Evolutionary conservation across 1,140 invertebrate species (phyloP), one percentile per base, ranked within the genome.

Genomic region (Sinella curviseta): DNA sequence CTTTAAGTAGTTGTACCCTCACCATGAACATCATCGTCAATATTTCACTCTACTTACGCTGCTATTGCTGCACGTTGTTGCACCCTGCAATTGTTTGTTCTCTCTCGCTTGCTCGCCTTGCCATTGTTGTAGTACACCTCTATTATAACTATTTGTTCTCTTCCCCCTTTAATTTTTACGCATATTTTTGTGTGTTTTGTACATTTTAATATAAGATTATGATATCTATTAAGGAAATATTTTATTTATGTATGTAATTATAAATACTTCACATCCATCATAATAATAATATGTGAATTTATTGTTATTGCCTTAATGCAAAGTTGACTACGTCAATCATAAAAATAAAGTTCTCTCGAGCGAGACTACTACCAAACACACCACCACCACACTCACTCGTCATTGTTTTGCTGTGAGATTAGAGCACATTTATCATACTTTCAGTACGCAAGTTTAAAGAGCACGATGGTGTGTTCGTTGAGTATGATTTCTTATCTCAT

Each of bases 221-320:
- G 2, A 33, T 70, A 33, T 70, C 65, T 70, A 70, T 70, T 70
- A 33, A 70, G 65, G 65, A 70, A 70, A 70, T 33, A 70, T 70
- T 70, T 31, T 70, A 70, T 70, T 70, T 70, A 70, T 70, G 65
- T n/a, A 4, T 65, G 24, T 70, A 70, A 70, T 70, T 70, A 70
- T 70, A 70, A 70, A 70, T 70, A 70, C 65, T 31, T 31, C 65
- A 33, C 26, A 70, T 65, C 16, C 57, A 65, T 65, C 24, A 65
- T 65, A 65, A n/a, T 65, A 65, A 65, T 65, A 65, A 65, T 26
- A 65, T 31, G 65, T 33, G 65, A 70, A 30, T 70, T 70, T 70
- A 70, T 70, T 70, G 31, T 33, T 70, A 31, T 70, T 70, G 65
- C 31, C n/a, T 30, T 70, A 70, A 70, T 33, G 31, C 31, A 12